Percentiles rank a stretch among this genome's conserved stretches.
These are phyloP conservation scores for Drosophila albomicans DNA, from an alignment of 1,140 invertebrate genomes.

Conservation along the genomic window DNA sequence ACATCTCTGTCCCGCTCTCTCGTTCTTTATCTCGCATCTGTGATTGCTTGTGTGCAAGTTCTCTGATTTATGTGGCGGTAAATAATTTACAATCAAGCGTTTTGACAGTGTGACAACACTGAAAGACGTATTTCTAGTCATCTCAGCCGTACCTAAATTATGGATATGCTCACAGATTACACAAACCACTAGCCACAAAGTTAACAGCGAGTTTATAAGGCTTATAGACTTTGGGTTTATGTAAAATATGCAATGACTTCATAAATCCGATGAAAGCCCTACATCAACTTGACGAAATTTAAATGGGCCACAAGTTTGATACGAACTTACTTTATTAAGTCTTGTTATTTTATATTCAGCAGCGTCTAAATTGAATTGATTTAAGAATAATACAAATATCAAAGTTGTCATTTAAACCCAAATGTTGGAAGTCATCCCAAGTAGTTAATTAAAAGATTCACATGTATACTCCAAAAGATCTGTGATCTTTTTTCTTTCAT, in stretches of 20 bases:
- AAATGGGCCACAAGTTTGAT: too few species aligned
- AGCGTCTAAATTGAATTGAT: too few species aligned
- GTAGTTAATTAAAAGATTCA: too few species aligned
- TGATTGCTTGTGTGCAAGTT: conserved; percentile 40
- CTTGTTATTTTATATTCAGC: too few species aligned
- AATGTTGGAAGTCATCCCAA: too few species aligned
- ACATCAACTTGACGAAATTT: neutral
- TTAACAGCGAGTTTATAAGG: conserved; percentile 23
- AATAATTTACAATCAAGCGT: conserved; percentile 67
- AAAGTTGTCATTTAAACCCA: too few species aligned
- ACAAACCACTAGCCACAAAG: conserved; percentile 14
- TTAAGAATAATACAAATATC: too few species aligned
- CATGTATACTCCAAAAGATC: too few species aligned
- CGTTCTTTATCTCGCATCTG: conserved; percentile 7
- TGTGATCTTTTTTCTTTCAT: too few species aligned
- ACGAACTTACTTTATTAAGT: too few species aligned
- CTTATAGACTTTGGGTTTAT: conserved; percentile 7
- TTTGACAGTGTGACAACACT: conserved; percentile 39
- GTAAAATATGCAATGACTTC: neutral
- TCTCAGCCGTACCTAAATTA: conserved; percentile 41
- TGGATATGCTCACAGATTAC: conserved; percentile 32
- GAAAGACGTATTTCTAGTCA: conserved; percentile 19
- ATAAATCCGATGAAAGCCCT: neutral
- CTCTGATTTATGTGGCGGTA: conserved; percentile 76
- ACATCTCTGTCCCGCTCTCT: neutral